Conservation (phyloP, 2,888 invertebrate genomes). For the Calameuta idolon region DNA sequence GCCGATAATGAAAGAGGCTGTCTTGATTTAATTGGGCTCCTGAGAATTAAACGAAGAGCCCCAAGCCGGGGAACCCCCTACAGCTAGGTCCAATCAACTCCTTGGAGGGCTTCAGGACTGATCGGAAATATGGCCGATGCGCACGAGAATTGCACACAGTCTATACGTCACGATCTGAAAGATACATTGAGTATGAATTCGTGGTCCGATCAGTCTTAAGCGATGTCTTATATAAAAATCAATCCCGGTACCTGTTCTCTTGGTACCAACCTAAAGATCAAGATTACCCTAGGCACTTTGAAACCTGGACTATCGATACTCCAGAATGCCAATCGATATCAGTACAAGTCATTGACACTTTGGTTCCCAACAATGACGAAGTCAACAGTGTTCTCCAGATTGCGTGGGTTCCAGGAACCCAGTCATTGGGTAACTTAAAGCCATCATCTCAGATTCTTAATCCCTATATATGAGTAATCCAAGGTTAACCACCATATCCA, state of each 20-base stretch:
- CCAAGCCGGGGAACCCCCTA: slow-evolving; percentile 46
- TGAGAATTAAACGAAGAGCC: slow-evolving; percentile 47
- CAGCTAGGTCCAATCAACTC: slow-evolving; percentile 51
- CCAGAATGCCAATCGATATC: not conserved
- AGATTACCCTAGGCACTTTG: not conserved
- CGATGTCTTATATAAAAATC: not conserved
- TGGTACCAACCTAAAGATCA: not conserved
- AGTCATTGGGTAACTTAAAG: not conserved
- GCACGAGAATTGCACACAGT: slow-evolving; percentile 45
- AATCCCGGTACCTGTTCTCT: not conserved
- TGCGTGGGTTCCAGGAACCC: not conserved
- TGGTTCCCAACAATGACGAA: not conserved
- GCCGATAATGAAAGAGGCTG: slow-evolving; percentile 53
- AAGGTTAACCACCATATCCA: not conserved
- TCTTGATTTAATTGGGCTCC: slow-evolving; percentile 53
- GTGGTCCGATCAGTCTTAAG: not conserved
- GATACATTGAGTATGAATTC: not conserved
- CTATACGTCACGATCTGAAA: slow-evolving; percentile 13
- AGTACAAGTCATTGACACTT: not conserved
- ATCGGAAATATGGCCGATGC: slow-evolving; percentile 52
- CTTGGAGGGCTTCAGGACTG: slow-evolving; percentile 42
- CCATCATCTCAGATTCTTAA: not conserved
- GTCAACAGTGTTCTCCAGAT: not conserved
- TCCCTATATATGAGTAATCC: not conserved
- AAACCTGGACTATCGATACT: not conserved